Base-by-base conservation (phyloP, 1,140 invertebrate genomes). In the Formica exsecta region DNA sequence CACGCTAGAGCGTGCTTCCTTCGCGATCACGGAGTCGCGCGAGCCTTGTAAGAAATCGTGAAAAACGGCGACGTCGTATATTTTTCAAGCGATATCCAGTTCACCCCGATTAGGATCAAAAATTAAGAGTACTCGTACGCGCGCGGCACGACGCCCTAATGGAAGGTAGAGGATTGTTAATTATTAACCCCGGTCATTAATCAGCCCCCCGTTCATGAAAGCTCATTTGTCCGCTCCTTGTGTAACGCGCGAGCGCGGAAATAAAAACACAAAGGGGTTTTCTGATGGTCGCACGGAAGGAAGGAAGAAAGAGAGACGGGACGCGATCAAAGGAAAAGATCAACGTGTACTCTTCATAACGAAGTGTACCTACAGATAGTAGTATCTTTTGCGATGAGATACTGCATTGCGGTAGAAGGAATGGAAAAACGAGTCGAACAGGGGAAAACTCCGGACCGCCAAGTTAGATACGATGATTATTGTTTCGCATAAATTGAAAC, bases 401-500 rank as follows among this genome's bases (percentile, higher is more conserved):
- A 61, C 79, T 48, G 79, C 79, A 83, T 83, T 83, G 79, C 79
- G 79, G 54, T 36, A 62, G 38, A 41, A 74, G 3, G 25, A 61
- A 61, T 32, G 54, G 66, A 22, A 81, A 71, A 81, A 41, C 36
- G 36, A 80, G 77, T 80, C 36, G 16, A 48, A 61, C 38, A 54
- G 16, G 51, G 9, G 59, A 74, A 81, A 83, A 73, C 38, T 62
- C 7, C 54, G 68, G 29, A 44, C 66, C 9, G 51, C 51, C 36
- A 48, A 73, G 19, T 74, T 73, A 71, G 51, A 73, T 44, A 83
- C 66, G 44, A 66, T 73, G 66, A 81, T 81, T 59, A 83, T 83
- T 83, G 79, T 74, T 83, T 83, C 68, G 79, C 79, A 83, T 83
- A 83, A 83, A 83, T 83, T 83, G 79, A 38, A 44, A n/a, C 36